Conservation (phyloP, 2,797 vertebrate species). For the Tolypeutes matacus region DNA sequence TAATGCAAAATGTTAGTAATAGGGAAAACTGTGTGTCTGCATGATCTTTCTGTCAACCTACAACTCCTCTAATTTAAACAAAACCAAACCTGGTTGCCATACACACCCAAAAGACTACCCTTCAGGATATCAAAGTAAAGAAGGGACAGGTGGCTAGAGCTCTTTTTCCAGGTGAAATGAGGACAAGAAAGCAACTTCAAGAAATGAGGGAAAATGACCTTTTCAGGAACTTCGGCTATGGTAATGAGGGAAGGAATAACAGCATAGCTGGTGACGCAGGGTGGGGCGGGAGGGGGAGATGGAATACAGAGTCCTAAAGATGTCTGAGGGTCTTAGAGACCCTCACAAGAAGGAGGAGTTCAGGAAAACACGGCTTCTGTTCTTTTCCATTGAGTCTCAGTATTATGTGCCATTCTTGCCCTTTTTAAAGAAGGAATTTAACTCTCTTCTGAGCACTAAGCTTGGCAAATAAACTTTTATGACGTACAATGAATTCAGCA, state of each 20-base stretch:
- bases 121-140: neutral
- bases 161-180: neutral
- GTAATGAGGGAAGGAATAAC: neutral
- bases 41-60: too few relatives aligned
- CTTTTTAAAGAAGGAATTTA: conserved; percentile 8
- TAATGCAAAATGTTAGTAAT: too few relatives aligned
- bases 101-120: neutral
- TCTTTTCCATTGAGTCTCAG: conserved; percentile 8
- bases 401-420: neutral
- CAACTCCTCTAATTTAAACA: too few relatives aligned
- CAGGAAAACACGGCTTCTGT: neutral
- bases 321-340: neutral
- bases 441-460: conserved; percentile 57
- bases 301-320: neutral
- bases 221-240: neutral
- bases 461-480: conserved; percentile 73
- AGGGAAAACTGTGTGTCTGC: too few relatives aligned
- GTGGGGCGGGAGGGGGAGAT: neutral
- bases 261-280: neutral
- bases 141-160: too few relatives aligned
- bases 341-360: neutral
- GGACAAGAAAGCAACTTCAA: neutral
- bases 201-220: neutral
- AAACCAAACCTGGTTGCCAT: too few relatives aligned
- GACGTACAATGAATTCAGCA: conserved; percentile 23